A percentile compares a stretch with the other conserved stretches of the same genome.
These are phyloP conservation scores for Leuctra nigra DNA, from an alignment of 2,888 invertebrate genomes.

Conservation along the genomic window DNA sequence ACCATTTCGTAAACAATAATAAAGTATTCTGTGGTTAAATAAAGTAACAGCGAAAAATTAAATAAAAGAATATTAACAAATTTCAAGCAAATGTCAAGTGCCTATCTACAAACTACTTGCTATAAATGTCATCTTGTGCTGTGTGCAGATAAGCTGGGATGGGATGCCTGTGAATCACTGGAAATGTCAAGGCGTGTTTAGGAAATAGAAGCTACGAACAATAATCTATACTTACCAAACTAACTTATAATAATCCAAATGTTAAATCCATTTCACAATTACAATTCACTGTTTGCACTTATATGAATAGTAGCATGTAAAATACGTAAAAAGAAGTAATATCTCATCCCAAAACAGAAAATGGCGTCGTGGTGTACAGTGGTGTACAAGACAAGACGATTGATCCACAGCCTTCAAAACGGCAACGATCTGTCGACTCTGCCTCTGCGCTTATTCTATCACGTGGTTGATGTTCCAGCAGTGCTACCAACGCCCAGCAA, in stretches of 20 bases:
- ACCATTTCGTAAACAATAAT: no score
- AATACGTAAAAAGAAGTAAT: constrained; percentile 5
- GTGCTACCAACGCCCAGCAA: background rate
- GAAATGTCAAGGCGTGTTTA: constrained; percentile 26
- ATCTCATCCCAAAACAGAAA: constrained; percentile 22
- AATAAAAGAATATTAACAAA: no score
- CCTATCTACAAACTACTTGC: no score
- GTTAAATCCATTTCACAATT: constrained; percentile 20
- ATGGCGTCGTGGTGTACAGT: constrained; percentile 24
- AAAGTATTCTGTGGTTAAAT: no score
- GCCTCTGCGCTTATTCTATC: no score
- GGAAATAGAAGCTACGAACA: background rate
- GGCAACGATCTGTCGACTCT: no score
- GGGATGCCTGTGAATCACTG: constrained; percentile 19
- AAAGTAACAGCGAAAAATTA: no score
- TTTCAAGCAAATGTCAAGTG: no score
- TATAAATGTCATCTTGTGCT: no score
- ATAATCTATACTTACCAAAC: constrained; percentile 12
- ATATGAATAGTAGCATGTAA: background rate
- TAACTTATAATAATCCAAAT: constrained; percentile 4
- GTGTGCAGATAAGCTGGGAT: no score
- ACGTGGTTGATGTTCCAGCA: no score
- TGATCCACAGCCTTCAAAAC: constrained; percentile 7
- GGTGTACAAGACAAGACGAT: no score
- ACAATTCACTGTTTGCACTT: constrained; percentile 8